phyloP scores from a whole-genome alignment of 2,888 invertebrate genomes.

The Apantesis nais region DNA sequence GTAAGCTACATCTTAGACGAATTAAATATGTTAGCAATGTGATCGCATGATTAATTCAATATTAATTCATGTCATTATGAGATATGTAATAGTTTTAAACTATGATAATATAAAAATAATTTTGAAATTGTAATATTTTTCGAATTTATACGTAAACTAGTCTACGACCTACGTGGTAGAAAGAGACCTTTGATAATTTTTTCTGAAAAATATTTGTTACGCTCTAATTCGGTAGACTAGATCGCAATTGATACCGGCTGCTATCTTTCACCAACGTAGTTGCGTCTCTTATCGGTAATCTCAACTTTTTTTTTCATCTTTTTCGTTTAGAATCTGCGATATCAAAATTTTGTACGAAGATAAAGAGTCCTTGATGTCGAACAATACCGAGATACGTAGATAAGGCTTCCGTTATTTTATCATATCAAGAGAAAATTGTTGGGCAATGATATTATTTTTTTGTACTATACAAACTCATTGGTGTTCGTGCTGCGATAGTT shows the following conservation, averaged over 20 bases:
- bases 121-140: too few species aligned
- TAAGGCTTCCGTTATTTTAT: neutral
- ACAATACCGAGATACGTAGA: neutral
- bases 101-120: too few species aligned
- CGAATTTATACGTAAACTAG: too few species aligned
- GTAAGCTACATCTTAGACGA: neutral
- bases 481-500: neutral
- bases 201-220: neutral
- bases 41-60: too few species aligned
- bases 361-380: slow-evolving; percentile 3
- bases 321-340: neutral
- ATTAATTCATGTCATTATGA: too few species aligned
- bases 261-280: neutral
- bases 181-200: too few species aligned
- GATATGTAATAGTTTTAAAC: too few species aligned
- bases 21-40: neutral
- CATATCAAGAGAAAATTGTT: neutral
- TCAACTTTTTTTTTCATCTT: neutral
- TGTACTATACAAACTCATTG: neutral
- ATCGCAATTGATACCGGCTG: neutral
- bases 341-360: neutral
- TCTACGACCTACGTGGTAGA: too few species aligned
- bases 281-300: neutral
- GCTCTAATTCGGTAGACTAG: neutral
- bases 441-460: neutral